Conservation (phyloP, 1,140 invertebrate species). For the Spodoptera litura region DNA sequence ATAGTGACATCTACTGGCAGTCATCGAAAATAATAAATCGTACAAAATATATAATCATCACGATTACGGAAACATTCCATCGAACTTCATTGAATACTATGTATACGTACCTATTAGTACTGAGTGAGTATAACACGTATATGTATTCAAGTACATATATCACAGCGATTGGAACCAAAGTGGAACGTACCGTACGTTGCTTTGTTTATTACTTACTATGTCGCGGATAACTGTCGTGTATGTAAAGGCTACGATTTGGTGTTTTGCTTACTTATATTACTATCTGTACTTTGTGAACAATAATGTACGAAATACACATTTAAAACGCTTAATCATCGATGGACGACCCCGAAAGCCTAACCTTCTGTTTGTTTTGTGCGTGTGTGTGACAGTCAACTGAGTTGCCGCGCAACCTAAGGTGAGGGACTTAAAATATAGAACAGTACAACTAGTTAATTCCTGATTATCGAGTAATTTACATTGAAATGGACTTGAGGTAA, state of each 20-base stretch:
- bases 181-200: constrained; percentile 19
- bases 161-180: constrained; percentile 24
- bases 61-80: constrained; percentile 28
- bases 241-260: constrained; percentile 80
- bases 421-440: constrained; percentile 59
- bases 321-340: constrained; percentile 56
- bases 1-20: constrained; percentile 45
- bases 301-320: constrained; percentile 51
- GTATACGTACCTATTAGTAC: constrained; percentile 18
- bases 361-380: constrained; percentile 71
- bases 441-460: constrained; percentile 65
- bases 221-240: constrained; percentile 48
- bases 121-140: constrained; percentile 25
- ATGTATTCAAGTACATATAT: constrained; percentile 31
- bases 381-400: constrained; percentile 70
- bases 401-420: constrained; percentile 60
- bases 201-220: constrained; percentile 43
- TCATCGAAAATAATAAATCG: constrained; percentile 35
- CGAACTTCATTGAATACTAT: constrained; percentile 19
- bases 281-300: constrained; percentile 62
- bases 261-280: constrained; percentile 75
- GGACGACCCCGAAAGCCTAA: constrained; percentile 71
- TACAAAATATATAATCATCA: constrained; percentile 30
- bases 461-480: constrained; percentile 61
- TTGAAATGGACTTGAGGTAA: constrained; percentile 56